Base-by-base conservation (phyloP, 2,888 invertebrate genomes). In the Nephrocerus scutellatus region DNA sequence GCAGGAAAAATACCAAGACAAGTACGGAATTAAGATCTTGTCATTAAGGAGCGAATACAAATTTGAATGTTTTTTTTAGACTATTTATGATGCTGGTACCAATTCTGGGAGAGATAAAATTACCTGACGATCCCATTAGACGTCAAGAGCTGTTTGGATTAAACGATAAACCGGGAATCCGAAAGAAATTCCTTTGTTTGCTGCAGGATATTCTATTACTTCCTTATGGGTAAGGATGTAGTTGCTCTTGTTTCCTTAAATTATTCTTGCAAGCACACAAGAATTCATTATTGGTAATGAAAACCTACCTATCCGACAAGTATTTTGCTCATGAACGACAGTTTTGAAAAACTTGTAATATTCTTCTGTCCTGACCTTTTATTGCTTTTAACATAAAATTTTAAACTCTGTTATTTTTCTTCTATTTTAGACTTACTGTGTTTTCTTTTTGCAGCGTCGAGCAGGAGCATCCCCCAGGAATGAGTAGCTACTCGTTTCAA, bases 1-100 rank as follows among this genome's bases (percentile, higher is more conserved):
- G 62, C 84, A 91, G 20, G 76, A 79, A 46, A 77, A 77, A 23
- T 92, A 92, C 66, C 84, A 90, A 60, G 88, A 92, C 63, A 81
- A 82, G 85, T 84, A 63, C 66, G 23, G 7, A 9, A 22, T 22
- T 22, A 9, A 22, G 8, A 34, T 20, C 20, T 15, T 8, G 10
- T 23, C 16, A 8, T 24, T 18, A 3, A 38, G 36, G 24, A 35
- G 9, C 6, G n/a, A 14, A 3, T 20, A 14, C 24, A 21, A 28
- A 25, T 41, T 39, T 31, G 25, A 21, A 28, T 41, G 49, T 41
- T 47, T 43, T 43, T 66, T 73, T 30, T 60, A 88, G 89, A 54
- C 73, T 93, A 22, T 70, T 92, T 38, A 75, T 86, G 62, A 69
- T 92, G 46, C 73, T 92, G 49, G 77, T 90, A 68, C 86, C 89